Percentiles rank a stretch among this genome's conserved stretches.
Evolutionary conservation across 2,113 vertebrate species (phyloP).

Genomic region (Amazona vittata): DNA sequence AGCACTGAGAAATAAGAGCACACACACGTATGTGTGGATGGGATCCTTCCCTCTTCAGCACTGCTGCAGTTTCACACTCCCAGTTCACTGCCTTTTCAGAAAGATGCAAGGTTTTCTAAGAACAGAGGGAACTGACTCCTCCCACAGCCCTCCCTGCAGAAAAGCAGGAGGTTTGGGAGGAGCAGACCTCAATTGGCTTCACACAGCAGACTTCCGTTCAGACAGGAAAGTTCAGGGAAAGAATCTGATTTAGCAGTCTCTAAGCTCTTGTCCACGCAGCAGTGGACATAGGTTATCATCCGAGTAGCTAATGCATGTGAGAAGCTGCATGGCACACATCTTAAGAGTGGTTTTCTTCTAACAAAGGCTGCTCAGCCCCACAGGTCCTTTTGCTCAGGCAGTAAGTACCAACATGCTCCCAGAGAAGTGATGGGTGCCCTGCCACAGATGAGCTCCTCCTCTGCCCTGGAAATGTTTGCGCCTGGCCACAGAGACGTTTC

Average conservation of each 20-base stretch:
- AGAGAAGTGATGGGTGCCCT: neutral
- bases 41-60: neutral
- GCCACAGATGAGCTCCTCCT: neutral
- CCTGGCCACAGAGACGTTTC: neutral
- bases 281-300: fast-evolving
- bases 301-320: fast-evolving
- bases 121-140: neutral
- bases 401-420: neutral
- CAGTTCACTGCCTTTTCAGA: neutral
- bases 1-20: neutral
- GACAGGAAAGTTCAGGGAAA: neutral
- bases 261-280: neutral
- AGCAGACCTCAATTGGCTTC: neutral
- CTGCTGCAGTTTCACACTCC: neutral
- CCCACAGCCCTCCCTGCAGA: neutral
- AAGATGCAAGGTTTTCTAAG: fast-evolving
- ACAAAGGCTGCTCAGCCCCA: neutral
- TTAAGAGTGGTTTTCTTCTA: neutral
- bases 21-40: fast-evolving
- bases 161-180: neutral
- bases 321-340: neutral
- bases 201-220: neutral
- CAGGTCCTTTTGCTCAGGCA: neutral
- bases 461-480: neutral
- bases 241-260: neutral